A percentile compares a stretch with the other conserved stretches of the same genome.
Conservation (phyloP, 1,140 invertebrate genomes). For the Pseudobourletiella spinata region DNA sequence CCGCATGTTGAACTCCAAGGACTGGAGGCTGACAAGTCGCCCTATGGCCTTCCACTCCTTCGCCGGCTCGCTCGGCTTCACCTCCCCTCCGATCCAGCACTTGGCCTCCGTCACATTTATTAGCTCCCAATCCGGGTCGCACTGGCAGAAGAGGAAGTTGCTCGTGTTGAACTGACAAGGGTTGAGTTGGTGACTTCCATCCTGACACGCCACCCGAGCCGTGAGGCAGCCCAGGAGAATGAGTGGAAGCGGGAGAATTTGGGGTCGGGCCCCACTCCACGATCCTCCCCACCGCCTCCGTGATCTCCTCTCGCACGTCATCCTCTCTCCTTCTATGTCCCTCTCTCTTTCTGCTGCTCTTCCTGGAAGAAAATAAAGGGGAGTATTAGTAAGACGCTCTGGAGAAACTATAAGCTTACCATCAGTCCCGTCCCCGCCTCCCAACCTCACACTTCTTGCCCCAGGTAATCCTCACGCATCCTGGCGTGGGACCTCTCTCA, state of each 20-base stretch:
- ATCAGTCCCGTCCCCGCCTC: background rate
- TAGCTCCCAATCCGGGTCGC: background rate
- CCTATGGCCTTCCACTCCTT: conserved; percentile 13
- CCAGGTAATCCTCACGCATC: background rate
- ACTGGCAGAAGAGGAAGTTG: conserved; percentile 1
- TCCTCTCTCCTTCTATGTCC: background rate
- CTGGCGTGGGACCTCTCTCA: background rate
- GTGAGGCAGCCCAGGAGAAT: background rate
- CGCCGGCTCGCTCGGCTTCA: background rate
- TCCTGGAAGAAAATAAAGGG: background rate
- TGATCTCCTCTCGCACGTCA: background rate
- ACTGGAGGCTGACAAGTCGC: background rate
- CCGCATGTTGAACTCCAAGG: conserved; percentile 8
- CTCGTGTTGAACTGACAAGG: conserved; percentile 8
- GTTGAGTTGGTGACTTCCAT: background rate
- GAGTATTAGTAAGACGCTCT: background rate
- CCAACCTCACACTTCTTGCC: background rate
- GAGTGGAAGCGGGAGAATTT: background rate
- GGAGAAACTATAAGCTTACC: background rate
- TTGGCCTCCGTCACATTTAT: conserved; percentile 8
- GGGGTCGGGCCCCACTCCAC: background rate
- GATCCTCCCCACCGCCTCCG: background rate
- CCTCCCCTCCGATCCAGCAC: background rate
- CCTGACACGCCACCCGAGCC: background rate
- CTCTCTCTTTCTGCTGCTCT: background rate